Evolutionary conservation across 2,113 vertebrate species (phyloP), one percentile per base, ranked within the genome.

Genomic region (Herpetotheres cachinnans): DNA sequence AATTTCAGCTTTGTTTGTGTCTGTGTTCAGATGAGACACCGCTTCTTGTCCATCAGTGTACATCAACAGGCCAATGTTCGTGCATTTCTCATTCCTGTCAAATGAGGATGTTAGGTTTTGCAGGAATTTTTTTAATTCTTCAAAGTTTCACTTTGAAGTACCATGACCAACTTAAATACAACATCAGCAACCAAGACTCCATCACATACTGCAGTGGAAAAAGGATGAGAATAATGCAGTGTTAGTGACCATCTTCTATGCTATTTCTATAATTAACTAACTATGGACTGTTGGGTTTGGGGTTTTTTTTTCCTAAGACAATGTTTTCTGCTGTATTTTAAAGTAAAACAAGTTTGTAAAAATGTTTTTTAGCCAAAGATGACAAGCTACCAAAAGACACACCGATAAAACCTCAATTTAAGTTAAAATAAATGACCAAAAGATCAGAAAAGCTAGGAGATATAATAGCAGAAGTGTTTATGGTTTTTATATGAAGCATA

Each of bases 91-190:
- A 54, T 83, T 97, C 58, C 98, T 26, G 7, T 98, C 97, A 26
- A 98, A 92, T 49, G 88, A 86, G 32, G 83, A 84, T 10, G 98
- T 22, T 14, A 95, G 86, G 40, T 96, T 82, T 52, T 94, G 26
- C 50, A 98, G 92, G 92, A 98, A 98, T n/a, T 9, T 66, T 52
- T 89, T 90, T 25, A 98, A 86, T 42, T 96, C 40, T 54, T 90
- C 83, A 8, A 93, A 77, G 42, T n/a, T n/a, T 92, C 78, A 95
- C 67, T 58, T 87, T 5, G 96, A 97, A 72, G 87, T 8, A 13
- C 95, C 95, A 46, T 89, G 84, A 63, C 98, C 98, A 77, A 98
- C 76, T 61, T 93, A 80, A 98, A 98, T 19, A 97, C 97, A 2
- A n/a, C n/a, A n/a, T n/a, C n/a, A n/a, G n/a, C n/a, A n/a, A n/a